These are phyloP conservation scores for Pemphigus obesinymphae DNA, from an alignment of 1,140 invertebrate species.

Conservation along the genomic window DNA sequence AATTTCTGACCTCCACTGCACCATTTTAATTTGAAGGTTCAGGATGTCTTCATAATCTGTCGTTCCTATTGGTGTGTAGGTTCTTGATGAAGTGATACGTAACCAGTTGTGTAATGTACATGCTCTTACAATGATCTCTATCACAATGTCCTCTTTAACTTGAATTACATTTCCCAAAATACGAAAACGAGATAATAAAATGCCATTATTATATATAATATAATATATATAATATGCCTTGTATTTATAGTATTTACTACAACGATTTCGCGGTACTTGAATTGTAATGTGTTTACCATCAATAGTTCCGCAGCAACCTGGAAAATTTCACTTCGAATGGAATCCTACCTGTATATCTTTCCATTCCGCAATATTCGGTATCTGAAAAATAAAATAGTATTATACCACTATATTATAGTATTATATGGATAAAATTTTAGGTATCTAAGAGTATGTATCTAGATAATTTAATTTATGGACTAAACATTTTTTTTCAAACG, in stretches of 20 bases:
- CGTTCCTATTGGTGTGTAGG: neutral
- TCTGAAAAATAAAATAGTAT: neutral
- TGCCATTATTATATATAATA: too few species aligned
- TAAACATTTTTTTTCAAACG: neutral
- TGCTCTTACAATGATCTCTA: neutral
- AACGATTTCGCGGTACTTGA: constrained; percentile 48
- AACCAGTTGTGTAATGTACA: neutral
- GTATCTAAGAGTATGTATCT: neutral
- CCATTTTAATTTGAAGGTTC: neutral
- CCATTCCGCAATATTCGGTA: neutral
- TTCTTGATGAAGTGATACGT: neutral
- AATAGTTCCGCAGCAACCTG: constrained; percentile 52
- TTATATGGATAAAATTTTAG: neutral
- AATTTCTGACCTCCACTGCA: neutral
- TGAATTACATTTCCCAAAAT: neutral
- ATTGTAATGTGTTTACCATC: constrained; percentile 53
- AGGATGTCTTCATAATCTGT: neutral
- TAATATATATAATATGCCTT: too few species aligned
- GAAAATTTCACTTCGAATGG: constrained; percentile 51
- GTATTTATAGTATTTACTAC: constrained; percentile 54
- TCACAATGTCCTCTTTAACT: neutral
- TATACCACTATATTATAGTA: neutral
- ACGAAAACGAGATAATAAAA: neutral
- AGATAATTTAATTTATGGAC: neutral
- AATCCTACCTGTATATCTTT: neutral